phyloP scores from a whole-genome alignment of 2,888 invertebrate genomes.

The Zelleria hepariella region DNA sequence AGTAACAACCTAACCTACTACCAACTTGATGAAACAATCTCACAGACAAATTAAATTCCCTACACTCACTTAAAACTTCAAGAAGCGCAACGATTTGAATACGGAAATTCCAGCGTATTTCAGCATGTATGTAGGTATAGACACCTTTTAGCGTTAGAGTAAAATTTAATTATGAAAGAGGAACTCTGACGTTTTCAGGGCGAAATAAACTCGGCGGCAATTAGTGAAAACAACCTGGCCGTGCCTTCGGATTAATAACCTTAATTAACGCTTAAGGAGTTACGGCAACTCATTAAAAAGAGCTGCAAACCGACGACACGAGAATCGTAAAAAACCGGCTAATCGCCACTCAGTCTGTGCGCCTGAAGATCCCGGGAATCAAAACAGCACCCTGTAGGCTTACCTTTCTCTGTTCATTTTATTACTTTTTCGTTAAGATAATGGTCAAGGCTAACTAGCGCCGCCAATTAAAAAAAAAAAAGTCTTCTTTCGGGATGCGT shows the following conservation, averaged over 20 bases:
- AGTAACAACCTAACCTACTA: neutral
- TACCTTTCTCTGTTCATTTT: neutral
- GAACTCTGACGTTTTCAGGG: constrained; percentile 36
- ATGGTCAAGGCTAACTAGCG: neutral
- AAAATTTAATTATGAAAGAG: constrained; percentile 45
- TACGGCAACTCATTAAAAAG: constrained; percentile 34
- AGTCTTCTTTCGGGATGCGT: neutral
- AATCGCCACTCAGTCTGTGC: neutral
- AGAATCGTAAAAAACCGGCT: constrained; percentile 4
- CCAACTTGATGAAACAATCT: neutral
- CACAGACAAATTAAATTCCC: neutral
- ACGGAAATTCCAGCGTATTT: constrained; percentile 6
- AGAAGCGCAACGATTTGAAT: neutral
- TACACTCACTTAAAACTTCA: neutral
- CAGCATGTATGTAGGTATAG: constrained; percentile 14
- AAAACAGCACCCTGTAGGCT: neutral
- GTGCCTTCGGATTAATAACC: constrained; percentile 64
- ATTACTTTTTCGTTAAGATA: neutral
- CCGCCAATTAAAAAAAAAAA: neutral
- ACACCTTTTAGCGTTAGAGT: constrained; percentile 21
- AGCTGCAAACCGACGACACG: constrained; percentile 2
- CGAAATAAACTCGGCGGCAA: constrained; percentile 63
- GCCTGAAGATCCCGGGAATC: neutral
- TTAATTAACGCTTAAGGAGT: constrained; percentile 58
- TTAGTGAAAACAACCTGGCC: constrained; percentile 64